These are phyloP conservation scores for Noctuana brunneofusca DNA, from an alignment of 2,888 invertebrate genomes.

Conservation along the genomic window DNA sequence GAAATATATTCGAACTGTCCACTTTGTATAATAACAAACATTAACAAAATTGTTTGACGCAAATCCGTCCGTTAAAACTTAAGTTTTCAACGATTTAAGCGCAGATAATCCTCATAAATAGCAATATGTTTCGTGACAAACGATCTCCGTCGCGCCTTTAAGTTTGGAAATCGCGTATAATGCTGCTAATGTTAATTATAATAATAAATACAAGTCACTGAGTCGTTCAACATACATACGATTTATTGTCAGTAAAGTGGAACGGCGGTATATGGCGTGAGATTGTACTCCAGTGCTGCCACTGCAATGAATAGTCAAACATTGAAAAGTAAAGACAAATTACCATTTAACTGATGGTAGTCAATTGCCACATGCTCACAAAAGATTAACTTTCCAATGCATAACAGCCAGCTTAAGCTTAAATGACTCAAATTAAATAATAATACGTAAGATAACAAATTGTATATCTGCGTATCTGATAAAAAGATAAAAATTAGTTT, in stretches of 20 bases:
- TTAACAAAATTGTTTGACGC: conserved; percentile 10
- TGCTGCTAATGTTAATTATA: conserved; percentile 79
- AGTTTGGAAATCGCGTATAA: conserved; percentile 80
- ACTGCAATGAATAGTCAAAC: conserved; percentile 47
- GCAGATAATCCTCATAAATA: conserved; percentile 78
- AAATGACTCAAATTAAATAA: background rate
- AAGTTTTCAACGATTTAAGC: conserved; percentile 53
- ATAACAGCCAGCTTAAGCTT: conserved; percentile 38
- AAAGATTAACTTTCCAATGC: conserved; percentile 5
- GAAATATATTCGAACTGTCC: background rate
- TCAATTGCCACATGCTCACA: background rate
- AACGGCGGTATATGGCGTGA: conserved; percentile 71
- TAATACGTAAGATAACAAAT: background rate
- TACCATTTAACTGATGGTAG: conserved; percentile 41
- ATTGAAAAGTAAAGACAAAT: conserved; percentile 59
- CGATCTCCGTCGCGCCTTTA: conserved; percentile 65
- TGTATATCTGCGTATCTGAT: background rate
- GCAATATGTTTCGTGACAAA: conserved; percentile 79
- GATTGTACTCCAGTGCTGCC: conserved; percentile 53
- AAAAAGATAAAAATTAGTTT: no score
- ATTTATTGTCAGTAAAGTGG: conserved; percentile 78
- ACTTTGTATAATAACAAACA: background rate
- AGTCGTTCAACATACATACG: conserved; percentile 79
- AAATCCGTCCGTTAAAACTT: conserved; percentile 35
- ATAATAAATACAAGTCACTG: conserved; percentile 63